These are phyloP conservation scores for Chlamydotis undulata DNA, from an alignment of 2,113 vertebrate species.

Conservation along the genomic window DNA sequence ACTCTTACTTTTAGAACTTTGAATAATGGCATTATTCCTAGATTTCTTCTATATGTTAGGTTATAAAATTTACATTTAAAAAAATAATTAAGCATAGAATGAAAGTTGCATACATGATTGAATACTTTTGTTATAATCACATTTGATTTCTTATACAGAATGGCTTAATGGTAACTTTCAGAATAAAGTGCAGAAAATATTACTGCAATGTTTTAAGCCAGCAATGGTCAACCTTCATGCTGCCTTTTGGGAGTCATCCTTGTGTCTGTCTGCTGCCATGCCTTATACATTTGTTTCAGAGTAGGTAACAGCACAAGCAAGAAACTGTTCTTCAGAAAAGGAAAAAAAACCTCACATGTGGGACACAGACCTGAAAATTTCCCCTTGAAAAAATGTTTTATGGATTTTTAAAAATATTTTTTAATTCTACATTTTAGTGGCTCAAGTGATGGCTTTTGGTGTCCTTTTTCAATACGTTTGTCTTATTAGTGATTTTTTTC, in stretches of 20 bases:
- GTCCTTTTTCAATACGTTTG: neutral
- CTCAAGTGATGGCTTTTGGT: neutral
- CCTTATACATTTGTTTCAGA: neutral
- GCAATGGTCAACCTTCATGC: neutral
- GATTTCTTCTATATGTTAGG: neutral
- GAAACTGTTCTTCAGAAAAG: neutral
- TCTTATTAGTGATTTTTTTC: neutral
- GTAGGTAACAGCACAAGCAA: neutral
- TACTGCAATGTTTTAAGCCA: neutral
- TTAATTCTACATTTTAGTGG: neutral
- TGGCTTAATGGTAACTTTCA: neutral
- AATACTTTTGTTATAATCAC: neutral
- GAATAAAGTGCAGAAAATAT: neutral
- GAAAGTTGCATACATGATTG: neutral
- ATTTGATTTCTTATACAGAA: neutral
- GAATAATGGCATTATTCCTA: neutral
- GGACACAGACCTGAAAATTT: neutral
- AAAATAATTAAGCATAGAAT: neutral
- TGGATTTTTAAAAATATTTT: neutral
- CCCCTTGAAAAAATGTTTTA: neutral
- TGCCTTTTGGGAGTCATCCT: neutral
- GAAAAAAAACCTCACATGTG: accelerated
- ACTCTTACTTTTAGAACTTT: neutral
- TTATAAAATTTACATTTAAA: neutral
- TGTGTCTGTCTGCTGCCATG: neutral